A percentile compares a stretch with the other conserved stretches of the same genome.
phyloP scores from a whole-genome alignment of 2,797 vertebrate species.

The Coreius guichenoti region DNA sequence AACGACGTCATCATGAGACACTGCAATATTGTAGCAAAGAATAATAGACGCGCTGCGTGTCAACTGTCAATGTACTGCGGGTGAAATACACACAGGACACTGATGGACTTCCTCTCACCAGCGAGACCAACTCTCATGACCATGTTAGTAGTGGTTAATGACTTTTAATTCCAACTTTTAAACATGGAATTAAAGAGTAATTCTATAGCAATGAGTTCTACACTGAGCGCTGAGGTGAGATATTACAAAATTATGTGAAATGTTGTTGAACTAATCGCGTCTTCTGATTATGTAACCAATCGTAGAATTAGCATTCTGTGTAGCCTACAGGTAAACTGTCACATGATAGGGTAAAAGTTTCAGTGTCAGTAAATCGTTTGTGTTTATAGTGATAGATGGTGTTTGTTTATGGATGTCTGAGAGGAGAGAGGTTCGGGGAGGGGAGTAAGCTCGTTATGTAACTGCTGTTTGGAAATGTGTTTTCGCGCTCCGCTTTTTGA shows the following conservation, averaged over 20 bases:
- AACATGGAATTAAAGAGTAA: slow-evolving; percentile 2
- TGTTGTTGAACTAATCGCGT: not conserved
- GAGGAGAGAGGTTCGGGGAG: slow-evolving; percentile 14
- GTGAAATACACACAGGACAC: not conserved
- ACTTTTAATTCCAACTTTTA: no score
- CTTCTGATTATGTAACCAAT: not conserved
- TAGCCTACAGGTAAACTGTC: not conserved
- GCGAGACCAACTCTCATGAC: not conserved
- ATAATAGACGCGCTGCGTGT: not conserved
- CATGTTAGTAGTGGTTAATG: not conserved
- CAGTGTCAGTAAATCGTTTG: not conserved
- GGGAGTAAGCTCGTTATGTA: slow-evolving; percentile 45
- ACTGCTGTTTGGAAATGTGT: slow-evolving; percentile 41
- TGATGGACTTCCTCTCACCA: not conserved
- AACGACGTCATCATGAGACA: not conserved
- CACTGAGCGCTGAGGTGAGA: not conserved
- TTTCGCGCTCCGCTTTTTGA: slow-evolving; percentile 30
- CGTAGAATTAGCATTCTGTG: not conserved
- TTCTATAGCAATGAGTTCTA: not conserved
- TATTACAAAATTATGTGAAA: not conserved
- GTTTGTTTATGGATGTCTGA: slow-evolving; percentile 18
- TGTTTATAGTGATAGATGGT: slow-evolving; percentile 20
- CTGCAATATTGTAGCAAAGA: slow-evolving; percentile 22
- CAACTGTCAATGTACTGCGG: no score
- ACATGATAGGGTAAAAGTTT: not conserved